Percentiles rank a stretch among this genome's conserved stretches.
Conservation (phyloP, 2,113 vertebrate species). For the Ameiurus melas region DNA sequence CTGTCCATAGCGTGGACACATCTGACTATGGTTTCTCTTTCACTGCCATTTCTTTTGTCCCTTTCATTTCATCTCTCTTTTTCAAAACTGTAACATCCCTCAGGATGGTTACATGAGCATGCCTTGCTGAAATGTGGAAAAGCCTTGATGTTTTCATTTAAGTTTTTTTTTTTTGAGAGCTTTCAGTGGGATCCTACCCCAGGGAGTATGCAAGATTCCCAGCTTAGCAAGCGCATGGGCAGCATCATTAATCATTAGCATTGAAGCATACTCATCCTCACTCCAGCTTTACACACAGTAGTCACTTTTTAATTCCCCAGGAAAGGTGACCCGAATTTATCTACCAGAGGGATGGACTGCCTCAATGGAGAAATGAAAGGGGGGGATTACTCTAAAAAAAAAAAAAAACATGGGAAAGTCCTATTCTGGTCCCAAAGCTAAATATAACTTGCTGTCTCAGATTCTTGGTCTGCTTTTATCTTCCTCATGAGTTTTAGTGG, state of each 20-base stretch:
- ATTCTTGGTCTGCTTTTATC: slow-evolving; percentile 42
- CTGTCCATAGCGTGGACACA: slow-evolving; percentile 32
- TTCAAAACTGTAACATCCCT: slow-evolving; percentile 47
- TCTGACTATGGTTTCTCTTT: slow-evolving; percentile 36
- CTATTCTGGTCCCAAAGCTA: slow-evolving; percentile 42
- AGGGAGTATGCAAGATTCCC: slow-evolving; percentile 43
- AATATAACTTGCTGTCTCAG: slow-evolving; percentile 47
- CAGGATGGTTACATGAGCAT: slow-evolving; percentile 49
- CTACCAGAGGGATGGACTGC: slow-evolving; percentile 33
- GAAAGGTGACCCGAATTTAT: slow-evolving; percentile 40
- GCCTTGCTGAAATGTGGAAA: slow-evolving; percentile 51
- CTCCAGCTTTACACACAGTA: slow-evolving; percentile 40
- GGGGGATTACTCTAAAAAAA: not conserved
- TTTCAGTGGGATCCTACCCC: slow-evolving; percentile 44
- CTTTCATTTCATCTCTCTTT: slow-evolving; percentile 48
- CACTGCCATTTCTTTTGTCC: slow-evolving; percentile 45
- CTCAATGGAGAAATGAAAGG: slow-evolving; percentile 27
- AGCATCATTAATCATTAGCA: slow-evolving; percentile 50
- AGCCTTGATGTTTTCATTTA: slow-evolving; percentile 51
- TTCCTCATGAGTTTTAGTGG: slow-evolving; percentile 36
- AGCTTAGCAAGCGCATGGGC: slow-evolving; percentile 34
- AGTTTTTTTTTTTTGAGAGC: slow-evolving; percentile 32
- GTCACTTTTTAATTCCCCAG: slow-evolving; percentile 39
- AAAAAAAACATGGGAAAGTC: slow-evolving; percentile 46
- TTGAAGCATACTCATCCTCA: slow-evolving; percentile 37